Conservation (phyloP, 2,888 invertebrate genomes). For the Clunio marinus region DNA sequence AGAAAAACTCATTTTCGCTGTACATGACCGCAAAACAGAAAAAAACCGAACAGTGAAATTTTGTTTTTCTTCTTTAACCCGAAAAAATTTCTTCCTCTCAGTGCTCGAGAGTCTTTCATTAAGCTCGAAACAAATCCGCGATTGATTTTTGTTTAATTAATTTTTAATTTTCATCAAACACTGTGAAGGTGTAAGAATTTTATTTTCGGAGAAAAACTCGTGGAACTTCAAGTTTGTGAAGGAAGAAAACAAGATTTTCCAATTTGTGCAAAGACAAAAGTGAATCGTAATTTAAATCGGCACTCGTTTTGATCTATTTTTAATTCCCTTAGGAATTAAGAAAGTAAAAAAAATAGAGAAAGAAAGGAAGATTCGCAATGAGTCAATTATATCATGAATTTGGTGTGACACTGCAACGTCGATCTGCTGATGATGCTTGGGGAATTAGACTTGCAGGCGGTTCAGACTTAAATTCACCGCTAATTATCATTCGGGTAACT, state of each 20-base stretch:
- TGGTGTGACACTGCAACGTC: constrained; percentile 66
- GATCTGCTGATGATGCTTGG: constrained; percentile 57
- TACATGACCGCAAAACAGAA: background rate
- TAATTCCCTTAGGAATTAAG: constrained; percentile 13
- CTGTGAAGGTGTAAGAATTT: no score
- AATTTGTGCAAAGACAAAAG: background rate
- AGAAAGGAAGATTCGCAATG: background rate
- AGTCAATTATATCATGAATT: constrained; percentile 57
- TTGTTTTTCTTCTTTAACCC: background rate
- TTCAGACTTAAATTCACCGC: constrained; percentile 77
- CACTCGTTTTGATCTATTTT: constrained; percentile 5
- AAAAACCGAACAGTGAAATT: constrained; percentile 5
- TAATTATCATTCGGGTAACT: constrained; percentile 64
- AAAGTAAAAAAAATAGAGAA: constrained; percentile 1
- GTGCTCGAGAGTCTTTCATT: constrained; percentile 32
- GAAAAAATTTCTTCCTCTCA: constrained; percentile 24
- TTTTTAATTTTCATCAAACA: no score
- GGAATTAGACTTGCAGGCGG: constrained; percentile 84
- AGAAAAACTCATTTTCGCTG: constrained; percentile 1
- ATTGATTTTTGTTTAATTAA: no score
- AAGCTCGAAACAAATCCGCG: constrained; percentile 11
- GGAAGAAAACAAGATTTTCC: no score
- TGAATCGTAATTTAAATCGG: background rate
- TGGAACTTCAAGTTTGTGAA: no score
- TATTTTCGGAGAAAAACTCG: no score